Evolutionary conservation across 2,113 vertebrate genomes (phyloP), one percentile per base, ranked within the genome.

Genomic region (Callionymus lyra): DNA sequence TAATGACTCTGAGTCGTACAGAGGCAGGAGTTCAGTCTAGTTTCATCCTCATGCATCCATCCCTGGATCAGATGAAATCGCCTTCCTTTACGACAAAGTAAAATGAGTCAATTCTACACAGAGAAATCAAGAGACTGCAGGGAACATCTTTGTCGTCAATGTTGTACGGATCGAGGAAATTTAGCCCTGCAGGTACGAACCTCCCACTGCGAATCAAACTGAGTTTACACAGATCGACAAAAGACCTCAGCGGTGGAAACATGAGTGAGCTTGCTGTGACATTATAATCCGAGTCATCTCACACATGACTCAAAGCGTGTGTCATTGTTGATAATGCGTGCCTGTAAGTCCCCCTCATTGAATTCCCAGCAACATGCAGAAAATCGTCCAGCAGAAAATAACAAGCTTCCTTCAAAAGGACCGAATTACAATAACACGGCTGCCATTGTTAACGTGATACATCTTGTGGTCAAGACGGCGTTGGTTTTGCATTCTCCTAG

Each of bases 171-270:
- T 5, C 4, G 21, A 27, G 21, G 21, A 27, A 27, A 27, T 27
- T 8, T 27, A 43, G 47, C 54, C 62, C 58, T 17, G 35, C 13
- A 41, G 71, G 56, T 40, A 44, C 47, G 56, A 61, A 58, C 39
- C 59, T 65, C 56, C 60, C 50, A 64, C 60, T 48, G 57, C 15
- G 63, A 57, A 70, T 67, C 51, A 68, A 44, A 38, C 35, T 2
- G 34, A 45, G 47, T 76, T 76, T 70, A 75, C 38, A 67, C 47
- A 68, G 62, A 60, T 76, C 56, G 67, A 59, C 53, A 56, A 53
- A 51, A 75, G 56, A 54, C 37, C 56, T 27, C 59, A 66, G 65
- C 62, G 59, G 6, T 54, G 39, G 31, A 60, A 56, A 59, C 61
- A 8, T 68, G 75, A 76, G 66, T 21, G 47, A 69, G 67, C 72